These are phyloP conservation scores for Bibio marci DNA, from an alignment of 2,888 invertebrate genomes.

Conservation along the genomic window DNA sequence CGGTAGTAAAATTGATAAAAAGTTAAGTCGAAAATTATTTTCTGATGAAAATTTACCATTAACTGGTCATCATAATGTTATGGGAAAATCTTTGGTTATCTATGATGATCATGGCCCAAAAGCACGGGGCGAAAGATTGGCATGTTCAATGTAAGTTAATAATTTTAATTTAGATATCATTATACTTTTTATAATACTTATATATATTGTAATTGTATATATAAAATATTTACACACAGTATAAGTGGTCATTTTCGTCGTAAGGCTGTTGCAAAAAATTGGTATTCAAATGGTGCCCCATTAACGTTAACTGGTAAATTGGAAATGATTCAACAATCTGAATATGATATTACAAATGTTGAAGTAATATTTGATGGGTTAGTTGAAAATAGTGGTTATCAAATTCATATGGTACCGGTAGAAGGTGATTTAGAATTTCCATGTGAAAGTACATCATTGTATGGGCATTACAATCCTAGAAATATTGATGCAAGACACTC, in stretches of 20 bases:
- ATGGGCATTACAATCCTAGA: constrained; percentile 77
- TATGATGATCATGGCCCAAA: constrained; percentile 77
- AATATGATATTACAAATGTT: constrained; percentile 66
- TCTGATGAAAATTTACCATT: constrained; percentile 63
- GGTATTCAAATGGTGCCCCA: constrained; percentile 66
- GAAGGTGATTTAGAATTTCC: constrained; percentile 73
- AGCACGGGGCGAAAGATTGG: constrained; percentile 73
- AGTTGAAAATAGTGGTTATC: constrained; percentile 50
- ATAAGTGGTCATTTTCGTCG: constrained; percentile 55
- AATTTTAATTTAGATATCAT: neutral
- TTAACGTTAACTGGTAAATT: constrained; percentile 52
- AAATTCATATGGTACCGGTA: constrained; percentile 70
- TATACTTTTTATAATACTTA: neutral
- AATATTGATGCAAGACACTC: constrained; percentile 43
- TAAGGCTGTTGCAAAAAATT: constrained; percentile 71
- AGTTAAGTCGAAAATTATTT: constrained; percentile 54
- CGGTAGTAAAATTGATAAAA: constrained; percentile 46
- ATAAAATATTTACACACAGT: constrained; percentile 27
- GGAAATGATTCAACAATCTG: constrained; percentile 71
- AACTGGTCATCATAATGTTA: constrained; percentile 51
- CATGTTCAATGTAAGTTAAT: constrained; percentile 59
- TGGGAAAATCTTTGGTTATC: constrained; percentile 71
- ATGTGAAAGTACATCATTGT: constrained; percentile 65
- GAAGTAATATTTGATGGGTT: constrained; percentile 61
- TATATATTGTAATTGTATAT: constrained; percentile 1